These are phyloP conservation scores for Chrysemys picta DNA, from an alignment of 2,113 vertebrate genomes.

Conservation along the genomic window DNA sequence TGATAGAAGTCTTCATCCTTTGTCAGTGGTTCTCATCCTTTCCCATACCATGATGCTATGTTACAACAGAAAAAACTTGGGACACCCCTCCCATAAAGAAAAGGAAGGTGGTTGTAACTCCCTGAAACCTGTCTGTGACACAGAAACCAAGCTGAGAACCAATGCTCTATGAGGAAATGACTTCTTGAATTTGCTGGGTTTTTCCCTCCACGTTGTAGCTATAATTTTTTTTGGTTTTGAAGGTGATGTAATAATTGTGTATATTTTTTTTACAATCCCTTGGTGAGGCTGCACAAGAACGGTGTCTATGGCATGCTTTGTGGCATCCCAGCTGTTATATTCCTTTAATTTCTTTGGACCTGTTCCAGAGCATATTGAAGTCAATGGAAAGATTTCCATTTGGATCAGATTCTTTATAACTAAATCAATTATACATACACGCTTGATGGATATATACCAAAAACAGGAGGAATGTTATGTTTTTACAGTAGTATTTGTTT, in stretches of 20 bases:
- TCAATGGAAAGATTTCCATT: conserved; percentile 13
- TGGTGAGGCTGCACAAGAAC: background rate
- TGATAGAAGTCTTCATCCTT: background rate
- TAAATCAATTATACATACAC: background rate
- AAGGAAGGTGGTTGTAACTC: background rate
- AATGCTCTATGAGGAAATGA: background rate
- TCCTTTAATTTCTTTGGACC: conserved; percentile 30
- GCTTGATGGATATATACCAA: background rate
- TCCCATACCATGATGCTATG: background rate
- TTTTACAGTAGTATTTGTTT: background rate
- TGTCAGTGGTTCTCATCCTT: background rate
- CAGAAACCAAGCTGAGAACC: background rate
- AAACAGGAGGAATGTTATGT: background rate
- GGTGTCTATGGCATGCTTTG: background rate
- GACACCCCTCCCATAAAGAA: background rate
- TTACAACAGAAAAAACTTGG: background rate
- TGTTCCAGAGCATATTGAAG: conserved; percentile 13
- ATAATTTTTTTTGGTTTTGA: background rate
- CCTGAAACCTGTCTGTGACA: background rate
- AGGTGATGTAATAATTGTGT: background rate
- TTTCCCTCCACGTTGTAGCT: background rate
- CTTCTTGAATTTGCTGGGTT: background rate
- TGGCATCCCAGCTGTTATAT: conserved; percentile 18
- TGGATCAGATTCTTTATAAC: background rate
- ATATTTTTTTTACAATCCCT: background rate